Evolutionary conservation across 2,888 invertebrate species (phyloP).

Genomic region (Adelphocoris suturalis): DNA sequence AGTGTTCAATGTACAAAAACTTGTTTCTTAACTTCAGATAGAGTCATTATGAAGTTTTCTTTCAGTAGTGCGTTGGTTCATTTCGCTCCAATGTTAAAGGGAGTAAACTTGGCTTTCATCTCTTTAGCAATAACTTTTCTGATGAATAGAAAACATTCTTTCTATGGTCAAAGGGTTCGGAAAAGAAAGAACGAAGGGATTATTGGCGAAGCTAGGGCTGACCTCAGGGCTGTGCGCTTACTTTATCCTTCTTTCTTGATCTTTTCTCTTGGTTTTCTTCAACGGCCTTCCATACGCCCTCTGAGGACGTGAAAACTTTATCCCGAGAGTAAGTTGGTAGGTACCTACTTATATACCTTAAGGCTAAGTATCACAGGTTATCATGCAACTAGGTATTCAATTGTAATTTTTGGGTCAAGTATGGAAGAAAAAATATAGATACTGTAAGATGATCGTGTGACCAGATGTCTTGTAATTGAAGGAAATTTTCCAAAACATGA

Average conservation of each 20-base stretch:
- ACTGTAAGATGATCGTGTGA: too few species aligned
- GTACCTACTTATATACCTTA: not conserved
- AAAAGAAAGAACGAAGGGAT: not conserved
- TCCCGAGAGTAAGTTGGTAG: not conserved
- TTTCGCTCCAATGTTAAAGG: not conserved
- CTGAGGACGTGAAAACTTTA: not conserved
- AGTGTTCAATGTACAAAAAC: too few species aligned
- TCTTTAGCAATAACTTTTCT: not conserved
- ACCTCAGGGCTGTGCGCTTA: not conserved
- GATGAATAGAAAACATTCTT: slow-evolving; percentile 25
- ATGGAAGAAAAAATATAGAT: too few species aligned
- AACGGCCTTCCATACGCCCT: not conserved
- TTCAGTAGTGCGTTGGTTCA: not conserved
- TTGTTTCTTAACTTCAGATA: not conserved
- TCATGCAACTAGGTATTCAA: too few species aligned
- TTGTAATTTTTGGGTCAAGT: too few species aligned
- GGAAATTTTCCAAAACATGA: too few species aligned
- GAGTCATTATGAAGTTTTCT: slow-evolving; percentile 12
- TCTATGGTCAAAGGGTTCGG: slow-evolving; percentile 4
- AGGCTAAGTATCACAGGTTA: too few species aligned
- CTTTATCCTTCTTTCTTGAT: not conserved
- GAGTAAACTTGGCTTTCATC: not conserved
- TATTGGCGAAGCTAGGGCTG: slow-evolving; percentile 20
- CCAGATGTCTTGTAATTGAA: too few species aligned
- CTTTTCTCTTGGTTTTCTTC: not conserved